These are phyloP conservation scores for Botia kubotai DNA, from an alignment of 2,797 vertebrate genomes.

Conservation along the genomic window DNA sequence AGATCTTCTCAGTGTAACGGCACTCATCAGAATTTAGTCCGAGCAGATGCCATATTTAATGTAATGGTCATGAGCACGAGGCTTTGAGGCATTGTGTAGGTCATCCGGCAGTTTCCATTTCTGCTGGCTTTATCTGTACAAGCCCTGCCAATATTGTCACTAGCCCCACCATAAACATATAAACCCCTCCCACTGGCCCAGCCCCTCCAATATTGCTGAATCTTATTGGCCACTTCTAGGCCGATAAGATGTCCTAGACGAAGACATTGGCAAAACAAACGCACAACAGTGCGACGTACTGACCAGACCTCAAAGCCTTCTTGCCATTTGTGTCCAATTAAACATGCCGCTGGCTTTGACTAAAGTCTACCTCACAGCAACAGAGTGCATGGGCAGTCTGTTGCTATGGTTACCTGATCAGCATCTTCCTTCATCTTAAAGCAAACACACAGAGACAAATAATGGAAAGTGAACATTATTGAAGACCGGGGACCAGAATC, in stretches of 20 bases:
- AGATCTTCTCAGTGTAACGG: background rate
- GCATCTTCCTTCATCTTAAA: constrained; percentile 82
- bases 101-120: background rate
- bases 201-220: background rate
- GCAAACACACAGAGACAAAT: constrained; percentile 64
- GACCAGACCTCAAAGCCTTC: background rate
- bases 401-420: constrained; percentile 74
- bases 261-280: no score
- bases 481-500: background rate
- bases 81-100: background rate
- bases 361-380: constrained; percentile 24
- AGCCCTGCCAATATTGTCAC: background rate
- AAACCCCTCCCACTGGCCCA: background rate
- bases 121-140: background rate
- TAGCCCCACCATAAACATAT: background rate
- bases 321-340: background rate
- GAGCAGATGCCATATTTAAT: constrained; percentile 5
- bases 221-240: background rate
- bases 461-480: constrained; percentile 55
- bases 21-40: constrained; percentile 29
- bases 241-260: no score
- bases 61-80: background rate
- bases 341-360: background rate
- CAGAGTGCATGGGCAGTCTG: constrained; percentile 37
- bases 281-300: background rate